phyloP scores from a whole-genome alignment of 1,140 invertebrate species.

The Megalopta genalis region DNA sequence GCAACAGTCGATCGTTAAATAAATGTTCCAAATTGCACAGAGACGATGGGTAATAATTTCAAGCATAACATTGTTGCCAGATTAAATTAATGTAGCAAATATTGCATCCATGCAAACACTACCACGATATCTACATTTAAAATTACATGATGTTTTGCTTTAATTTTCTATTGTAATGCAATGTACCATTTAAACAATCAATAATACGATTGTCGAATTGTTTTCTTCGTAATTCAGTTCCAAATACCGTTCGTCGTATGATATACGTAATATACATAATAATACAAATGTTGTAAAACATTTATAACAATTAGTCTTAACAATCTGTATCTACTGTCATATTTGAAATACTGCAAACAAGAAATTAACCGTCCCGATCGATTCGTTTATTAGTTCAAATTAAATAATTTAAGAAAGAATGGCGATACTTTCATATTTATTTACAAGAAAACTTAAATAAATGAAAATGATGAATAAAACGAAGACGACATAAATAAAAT shows the following conservation, averaged over 20 bases:
- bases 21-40: not conserved
- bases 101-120: not conserved
- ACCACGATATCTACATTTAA: not conserved
- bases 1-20: slow-evolving; percentile 11
- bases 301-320: no score
- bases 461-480: no score
- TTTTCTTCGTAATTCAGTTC: not conserved
- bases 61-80: not conserved
- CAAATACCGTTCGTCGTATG: not conserved
- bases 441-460: no score
- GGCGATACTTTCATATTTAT: no score
- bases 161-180: not conserved
- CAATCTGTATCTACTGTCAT: no score
- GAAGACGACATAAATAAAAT: no score
- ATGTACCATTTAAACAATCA: not conserved
- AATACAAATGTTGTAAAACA: no score
- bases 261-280: not conserved
- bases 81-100: not conserved
- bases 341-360: no score
- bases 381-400: no score
- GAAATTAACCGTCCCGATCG: no score
- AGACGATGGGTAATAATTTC: not conserved
- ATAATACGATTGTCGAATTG: not conserved
- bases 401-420: no score
- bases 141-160: not conserved